Evolutionary conservation across 2,113 vertebrate species (phyloP), one percentile per base, ranked within the genome.

Genomic region (Helogale parvula): DNA sequence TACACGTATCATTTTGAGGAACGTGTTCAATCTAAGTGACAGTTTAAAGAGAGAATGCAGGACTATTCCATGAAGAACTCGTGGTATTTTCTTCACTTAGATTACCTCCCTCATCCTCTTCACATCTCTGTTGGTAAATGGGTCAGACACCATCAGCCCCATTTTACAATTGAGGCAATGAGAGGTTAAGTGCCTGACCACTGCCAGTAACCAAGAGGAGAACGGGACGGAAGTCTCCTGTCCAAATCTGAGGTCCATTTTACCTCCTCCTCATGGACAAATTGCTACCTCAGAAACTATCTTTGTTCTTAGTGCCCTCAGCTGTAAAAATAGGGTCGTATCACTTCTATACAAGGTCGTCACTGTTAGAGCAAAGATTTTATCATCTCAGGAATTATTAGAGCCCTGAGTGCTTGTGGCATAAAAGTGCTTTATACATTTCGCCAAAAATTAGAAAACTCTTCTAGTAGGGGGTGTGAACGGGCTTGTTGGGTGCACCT

Each of bases 221-320:
- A 90, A 45, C 29, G 47, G 77, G 71, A n/a, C 76, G 83, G 29
- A 38, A 92, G 69, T 76, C 69, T 96, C 33, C 50, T 35, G 50
- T 80, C 84, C 69, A 52, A 29, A 86, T 76, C 50, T 41, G 50
- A 95, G 86, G 63, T 72, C 96, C 80, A 68, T 97, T 97, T 97
- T 41, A 33, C 76, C 87, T 84, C 74, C 87, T 93, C 77, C 80
- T 41, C 54, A 33, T 38, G 79, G 54, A 54, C 96, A 96, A 77
- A 96, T 94, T 97, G 76, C 90, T 96, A 68, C 94, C 88, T 97
- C 90, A 41, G 47, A 90, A 95, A 95, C 89, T 88, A 21, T 72
- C 50, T 87, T 77, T 84, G 92, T 76, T 81, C 45, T 88, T 85
- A 29, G n/a, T 69, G 71, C 76, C 54, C 57, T 88, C 0, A 1